Percentiles rank a stretch among this genome's conserved stretches.
Evolutionary conservation across 2,888 invertebrate genomes (phyloP).

Genomic region (Trissolcus japonicus): DNA sequence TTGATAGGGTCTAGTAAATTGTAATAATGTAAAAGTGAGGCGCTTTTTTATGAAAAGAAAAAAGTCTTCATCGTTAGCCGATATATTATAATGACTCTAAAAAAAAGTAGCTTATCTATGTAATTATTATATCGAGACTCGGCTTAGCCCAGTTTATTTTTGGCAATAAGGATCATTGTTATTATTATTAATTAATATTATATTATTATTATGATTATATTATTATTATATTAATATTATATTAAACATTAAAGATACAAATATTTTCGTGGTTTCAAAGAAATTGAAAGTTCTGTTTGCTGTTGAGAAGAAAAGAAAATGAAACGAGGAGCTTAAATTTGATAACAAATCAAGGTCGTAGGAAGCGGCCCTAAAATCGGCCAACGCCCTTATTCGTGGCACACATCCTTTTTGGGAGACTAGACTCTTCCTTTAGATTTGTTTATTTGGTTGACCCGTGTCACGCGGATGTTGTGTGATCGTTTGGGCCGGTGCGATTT

Average conservation of each 20-base stretch:
- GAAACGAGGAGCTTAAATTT: conserved; percentile 40
- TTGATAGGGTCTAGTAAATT: conserved; percentile 57
- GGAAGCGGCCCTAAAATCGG: conserved; percentile 63
- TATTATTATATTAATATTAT: conserved; percentile 48
- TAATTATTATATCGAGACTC: conserved; percentile 56
- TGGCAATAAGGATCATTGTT: conserved; percentile 59
- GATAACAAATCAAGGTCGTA: conserved; percentile 50
- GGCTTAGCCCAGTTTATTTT: conserved; percentile 57
- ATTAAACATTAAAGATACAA: conserved; percentile 38
- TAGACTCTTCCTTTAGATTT: conserved; percentile 65
- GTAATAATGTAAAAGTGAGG: conserved; percentile 52
- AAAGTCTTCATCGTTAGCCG: conserved; percentile 57
- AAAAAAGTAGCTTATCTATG: conserved; percentile 54
- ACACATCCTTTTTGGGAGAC: conserved; percentile 68
- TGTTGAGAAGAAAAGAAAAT: conserved; percentile 26
- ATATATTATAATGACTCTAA: conserved; percentile 54
- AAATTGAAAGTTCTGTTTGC: conserved; percentile 39
- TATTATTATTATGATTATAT: conserved; percentile 49
- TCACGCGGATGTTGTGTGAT: conserved; percentile 72
- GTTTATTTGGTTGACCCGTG: conserved; percentile 65
- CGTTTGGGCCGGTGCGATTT: conserved; percentile 69
- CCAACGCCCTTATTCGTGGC: conserved; percentile 69
- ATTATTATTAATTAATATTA: conserved; percentile 52
- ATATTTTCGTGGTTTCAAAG: conserved; percentile 51
- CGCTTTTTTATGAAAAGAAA: conserved; percentile 50